A percentile compares a stretch with the other conserved stretches of the same genome.
Conservation (phyloP, 92 coral and sea anemone genomes). For the Porites divaricata region DNA sequence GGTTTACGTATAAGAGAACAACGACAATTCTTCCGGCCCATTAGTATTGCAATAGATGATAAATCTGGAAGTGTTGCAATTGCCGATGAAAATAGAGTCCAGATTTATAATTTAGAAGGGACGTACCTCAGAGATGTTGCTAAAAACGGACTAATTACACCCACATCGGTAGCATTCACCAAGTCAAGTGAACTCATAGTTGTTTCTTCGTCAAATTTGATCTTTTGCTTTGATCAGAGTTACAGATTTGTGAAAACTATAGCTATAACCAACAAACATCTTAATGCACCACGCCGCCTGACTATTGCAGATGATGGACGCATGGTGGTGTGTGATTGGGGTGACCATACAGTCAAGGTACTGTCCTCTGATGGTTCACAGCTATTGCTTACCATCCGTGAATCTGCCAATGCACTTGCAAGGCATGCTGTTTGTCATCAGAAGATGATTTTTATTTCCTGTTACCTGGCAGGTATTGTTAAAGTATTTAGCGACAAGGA, state of each 20-base stretch:
- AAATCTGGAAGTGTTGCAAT: not conserved
- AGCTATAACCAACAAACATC: conserved; percentile 27
- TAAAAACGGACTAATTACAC: not conserved
- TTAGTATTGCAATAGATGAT: not conserved
- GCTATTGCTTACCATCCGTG: conserved; percentile 1
- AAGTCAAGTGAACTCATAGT: too few species aligned
- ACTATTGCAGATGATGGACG: not conserved
- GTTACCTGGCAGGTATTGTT: conserved; percentile 1
- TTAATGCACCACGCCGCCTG: not conserved
- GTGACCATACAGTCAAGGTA: not conserved
- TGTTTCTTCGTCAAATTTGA: not conserved
- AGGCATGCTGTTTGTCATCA: not conserved
- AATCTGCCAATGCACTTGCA: not conserved
- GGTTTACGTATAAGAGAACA: not conserved
- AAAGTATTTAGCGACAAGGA: conserved; percentile 41
- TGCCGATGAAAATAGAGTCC: not conserved
- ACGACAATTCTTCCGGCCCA: not conserved
- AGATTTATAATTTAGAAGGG: not conserved
- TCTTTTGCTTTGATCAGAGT: conserved; percentile 37
- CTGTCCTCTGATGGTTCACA: too few species aligned
- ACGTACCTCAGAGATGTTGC: not conserved
- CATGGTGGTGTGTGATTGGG: not conserved
- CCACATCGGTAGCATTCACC: not conserved
- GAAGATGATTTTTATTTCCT: not conserved
- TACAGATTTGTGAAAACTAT: conserved; percentile 7